Conservation (phyloP, 64 coral and sea anemone species). For the Acropora tenuis region DNA sequence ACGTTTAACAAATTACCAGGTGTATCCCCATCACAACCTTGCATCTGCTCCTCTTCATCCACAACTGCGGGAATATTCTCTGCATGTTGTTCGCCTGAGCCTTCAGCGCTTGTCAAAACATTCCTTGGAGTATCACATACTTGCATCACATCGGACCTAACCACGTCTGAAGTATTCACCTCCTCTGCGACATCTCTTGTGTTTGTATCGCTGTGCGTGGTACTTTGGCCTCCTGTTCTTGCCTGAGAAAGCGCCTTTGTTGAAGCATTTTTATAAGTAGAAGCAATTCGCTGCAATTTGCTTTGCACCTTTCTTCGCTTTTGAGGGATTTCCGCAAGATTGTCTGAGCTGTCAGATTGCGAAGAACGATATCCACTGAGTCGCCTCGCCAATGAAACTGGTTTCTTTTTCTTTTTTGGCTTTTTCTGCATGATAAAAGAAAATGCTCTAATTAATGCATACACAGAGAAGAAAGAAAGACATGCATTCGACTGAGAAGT, state of each 20-base stretch:
- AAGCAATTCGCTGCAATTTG: neutral
- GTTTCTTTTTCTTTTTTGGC: constrained; percentile 23
- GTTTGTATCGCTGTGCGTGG: neutral
- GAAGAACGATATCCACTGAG: constrained; percentile 48
- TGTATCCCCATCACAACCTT: neutral
- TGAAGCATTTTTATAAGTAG: neutral
- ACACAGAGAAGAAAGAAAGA: neutral
- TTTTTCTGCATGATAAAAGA: neutral
- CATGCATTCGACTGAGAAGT: no score
- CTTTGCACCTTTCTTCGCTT: neutral
- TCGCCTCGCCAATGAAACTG: constrained; percentile 1
- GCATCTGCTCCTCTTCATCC: neutral
- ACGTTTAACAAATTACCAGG: neutral
- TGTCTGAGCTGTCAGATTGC: constrained; percentile 32
- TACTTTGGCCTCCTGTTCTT: neutral
- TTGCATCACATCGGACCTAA: neutral
- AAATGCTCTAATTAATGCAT: neutral
- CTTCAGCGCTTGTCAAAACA: neutral
- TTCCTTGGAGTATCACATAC: neutral
- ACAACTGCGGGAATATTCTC: neutral
- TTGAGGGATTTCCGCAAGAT: neutral
- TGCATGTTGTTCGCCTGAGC: neutral
- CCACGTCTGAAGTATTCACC: neutral
- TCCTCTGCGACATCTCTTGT: neutral
- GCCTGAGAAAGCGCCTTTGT: neutral